Conservation (phyloP, 2,113 vertebrate genomes). For the Petroica traversi region DNA sequence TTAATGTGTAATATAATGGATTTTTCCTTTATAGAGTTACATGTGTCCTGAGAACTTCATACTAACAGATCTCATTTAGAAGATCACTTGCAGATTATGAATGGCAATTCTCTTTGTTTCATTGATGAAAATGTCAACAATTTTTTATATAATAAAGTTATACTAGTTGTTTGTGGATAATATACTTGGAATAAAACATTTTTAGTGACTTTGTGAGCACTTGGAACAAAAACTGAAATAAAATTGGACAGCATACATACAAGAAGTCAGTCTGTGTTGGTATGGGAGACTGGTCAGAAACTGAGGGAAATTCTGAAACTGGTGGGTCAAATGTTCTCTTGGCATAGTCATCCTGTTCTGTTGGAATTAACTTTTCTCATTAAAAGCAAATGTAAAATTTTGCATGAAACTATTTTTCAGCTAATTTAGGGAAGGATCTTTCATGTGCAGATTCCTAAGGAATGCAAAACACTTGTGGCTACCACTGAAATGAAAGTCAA, state of each 20-base stretch:
- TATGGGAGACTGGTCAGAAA: neutral
- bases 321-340: neutral
- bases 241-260: neutral
- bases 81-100: neutral
- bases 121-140: neutral
- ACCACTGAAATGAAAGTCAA: neutral
- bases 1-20: neutral
- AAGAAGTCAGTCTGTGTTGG: neutral
- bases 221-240: neutral
- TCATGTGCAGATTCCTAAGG: neutral
- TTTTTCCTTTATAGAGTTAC: neutral
- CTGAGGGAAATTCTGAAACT: neutral
- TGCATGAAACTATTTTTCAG: neutral
- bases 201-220: neutral
- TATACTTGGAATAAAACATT: neutral
- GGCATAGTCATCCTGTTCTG: neutral
- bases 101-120: neutral
- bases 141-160: neutral
- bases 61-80: neutral
- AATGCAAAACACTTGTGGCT: neutral
- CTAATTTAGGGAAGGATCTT: neutral
- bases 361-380: neutral
- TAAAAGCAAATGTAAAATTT: constrained; percentile 3
- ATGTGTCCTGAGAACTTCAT: neutral
- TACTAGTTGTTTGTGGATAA: neutral